Evolutionary conservation across 2,888 invertebrate species (phyloP), one percentile per base, ranked within the genome.

Genomic region (Monoplex corrugatus): DNA sequence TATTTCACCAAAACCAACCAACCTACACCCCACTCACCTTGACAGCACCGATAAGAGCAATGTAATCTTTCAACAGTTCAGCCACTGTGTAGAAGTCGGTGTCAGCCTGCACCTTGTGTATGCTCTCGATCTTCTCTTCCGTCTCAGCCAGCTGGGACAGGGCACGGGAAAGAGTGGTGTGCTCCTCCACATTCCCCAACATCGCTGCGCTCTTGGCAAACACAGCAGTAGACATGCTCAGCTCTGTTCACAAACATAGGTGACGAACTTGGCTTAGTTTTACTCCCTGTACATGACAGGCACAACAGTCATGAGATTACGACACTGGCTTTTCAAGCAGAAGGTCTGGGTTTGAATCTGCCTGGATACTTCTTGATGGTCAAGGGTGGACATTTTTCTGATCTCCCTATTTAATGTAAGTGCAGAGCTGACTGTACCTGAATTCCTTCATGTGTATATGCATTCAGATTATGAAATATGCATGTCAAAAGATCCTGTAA

Each of bases 21-120:
- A 50, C 16, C 19, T 86, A 50, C 23, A 23, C n/a, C n/a, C 16
- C 40, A 75, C 92, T 90, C 92, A 97, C 98, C 96, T 99, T 98
- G 89, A 99, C 98, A 84, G 99, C 98, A 28, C 98, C 98, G 93
- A 99, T 97, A 32, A 99, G 97, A 0, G 98, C 98, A 88, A 99
- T 97, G 96, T 99, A 99, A 96, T 99, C 99, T 95, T 99, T 98
- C 89, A 99, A 97, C 95, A 98, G 97, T 96, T 99, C 99, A n/a
- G 98, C 98, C 91, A 99, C 97, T 90, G 98, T 97, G 95, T 98
- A 98, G 96, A 98, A 98, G 96, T 99, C 99, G 0, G 98, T 98
- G 95, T 99, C 98, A 1, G 98, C 98, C 96, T 99, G 99, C 92
- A 98, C 98, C 91, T 98, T 97, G 94, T 99, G 98, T 88, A 99